A percentile compares a stretch with the other conserved stretches of the same genome.
These are phyloP conservation scores for Microcebus murinus DNA, from an alignment of 2,113 vertebrate species.

Conservation along the genomic window DNA sequence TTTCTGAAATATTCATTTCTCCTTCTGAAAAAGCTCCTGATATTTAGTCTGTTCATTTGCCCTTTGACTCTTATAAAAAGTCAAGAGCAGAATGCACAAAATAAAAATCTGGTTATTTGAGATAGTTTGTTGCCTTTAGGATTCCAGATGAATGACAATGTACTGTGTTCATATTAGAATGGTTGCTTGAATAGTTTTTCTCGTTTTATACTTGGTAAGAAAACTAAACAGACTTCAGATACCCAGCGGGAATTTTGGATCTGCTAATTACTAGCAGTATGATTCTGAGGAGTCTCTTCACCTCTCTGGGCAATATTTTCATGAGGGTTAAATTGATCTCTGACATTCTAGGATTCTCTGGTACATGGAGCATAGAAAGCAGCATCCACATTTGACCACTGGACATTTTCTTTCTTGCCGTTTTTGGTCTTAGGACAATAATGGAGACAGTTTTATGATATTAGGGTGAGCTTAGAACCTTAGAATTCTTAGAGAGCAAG, in stretches of 20 bases:
- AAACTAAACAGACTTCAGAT: background rate
- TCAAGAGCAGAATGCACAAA: background rate
- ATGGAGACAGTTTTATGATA: background rate
- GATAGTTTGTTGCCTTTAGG: background rate
- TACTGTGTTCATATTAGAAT: background rate
- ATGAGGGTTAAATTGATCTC: no score
- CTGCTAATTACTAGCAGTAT: background rate
- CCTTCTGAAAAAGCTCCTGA: background rate
- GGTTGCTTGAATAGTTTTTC: background rate
- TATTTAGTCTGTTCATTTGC: background rate
- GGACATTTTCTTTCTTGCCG: background rate
- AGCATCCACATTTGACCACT: background rate
- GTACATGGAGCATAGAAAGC: background rate
- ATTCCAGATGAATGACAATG: background rate
- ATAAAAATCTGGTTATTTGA: background rate
- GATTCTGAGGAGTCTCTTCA: background rate
- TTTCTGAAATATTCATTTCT: background rate
- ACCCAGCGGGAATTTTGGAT: background rate
- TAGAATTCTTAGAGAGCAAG: background rate
- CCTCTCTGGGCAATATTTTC: background rate
- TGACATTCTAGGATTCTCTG: background rate
- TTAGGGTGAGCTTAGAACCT: background rate
- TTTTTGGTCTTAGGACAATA: background rate
- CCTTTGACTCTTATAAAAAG: background rate
- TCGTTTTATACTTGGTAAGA: background rate